Conservation (phyloP, 2,113 vertebrate genomes). For the Crypturellus undulatus region DNA sequence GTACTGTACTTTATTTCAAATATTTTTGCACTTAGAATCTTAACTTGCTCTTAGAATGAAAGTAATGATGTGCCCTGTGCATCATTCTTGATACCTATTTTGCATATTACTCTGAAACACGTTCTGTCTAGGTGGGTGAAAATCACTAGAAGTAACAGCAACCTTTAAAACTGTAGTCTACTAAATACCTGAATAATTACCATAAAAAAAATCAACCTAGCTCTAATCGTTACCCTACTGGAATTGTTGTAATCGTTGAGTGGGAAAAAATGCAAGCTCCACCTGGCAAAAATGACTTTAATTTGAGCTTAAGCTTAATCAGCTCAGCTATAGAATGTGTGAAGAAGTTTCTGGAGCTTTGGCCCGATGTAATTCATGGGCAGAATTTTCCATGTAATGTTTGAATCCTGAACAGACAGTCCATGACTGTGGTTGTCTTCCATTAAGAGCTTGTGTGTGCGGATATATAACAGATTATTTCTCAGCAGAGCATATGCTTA, state of each 20-base stretch:
- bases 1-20: neutral
- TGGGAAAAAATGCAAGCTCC: neutral
- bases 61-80: neutral
- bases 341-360: neutral
- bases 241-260: neutral
- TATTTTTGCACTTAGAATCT: neutral
- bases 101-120: neutral
- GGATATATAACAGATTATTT: fast-evolving
- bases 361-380: neutral
- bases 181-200: neutral
- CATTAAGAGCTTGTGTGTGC: neutral
- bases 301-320: neutral
- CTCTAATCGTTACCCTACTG: neutral
- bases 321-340: neutral
- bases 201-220: neutral
- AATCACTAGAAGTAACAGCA: neutral
- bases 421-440: neutral
- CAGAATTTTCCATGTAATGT: neutral
- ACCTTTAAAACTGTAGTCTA: neutral
- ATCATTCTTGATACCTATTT: neutral
- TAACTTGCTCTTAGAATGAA: neutral
- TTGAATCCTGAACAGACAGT: neutral
- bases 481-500: neutral
- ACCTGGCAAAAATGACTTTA: neutral
- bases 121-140: neutral